These are phyloP conservation scores for Brachionus rubens DNA, from an alignment of 1,140 invertebrate genomes.

Conservation along the genomic window DNA sequence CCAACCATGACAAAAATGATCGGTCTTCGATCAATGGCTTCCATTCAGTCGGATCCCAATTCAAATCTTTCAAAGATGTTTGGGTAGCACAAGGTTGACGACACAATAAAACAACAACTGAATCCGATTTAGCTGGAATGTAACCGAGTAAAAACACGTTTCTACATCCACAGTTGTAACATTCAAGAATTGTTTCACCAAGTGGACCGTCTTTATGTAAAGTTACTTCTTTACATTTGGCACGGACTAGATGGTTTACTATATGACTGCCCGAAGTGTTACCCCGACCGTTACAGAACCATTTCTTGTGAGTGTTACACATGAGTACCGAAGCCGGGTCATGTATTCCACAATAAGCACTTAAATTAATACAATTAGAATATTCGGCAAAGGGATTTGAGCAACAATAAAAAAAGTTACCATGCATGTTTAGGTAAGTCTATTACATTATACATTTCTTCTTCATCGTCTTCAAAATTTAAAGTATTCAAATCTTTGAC, in stretches of 20 bases:
- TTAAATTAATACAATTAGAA: conserved; percentile 25
- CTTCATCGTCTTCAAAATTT: conserved; percentile 69
- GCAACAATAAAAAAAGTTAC: conserved; percentile 66
- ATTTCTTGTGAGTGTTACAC: conserved; percentile 97
- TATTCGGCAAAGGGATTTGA: conserved; percentile 43
- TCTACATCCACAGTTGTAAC: conserved; percentile 94
- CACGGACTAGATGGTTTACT: conserved; percentile 93
- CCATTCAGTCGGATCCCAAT: conserved; percentile 98
- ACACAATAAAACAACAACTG: conserved; percentile 95
- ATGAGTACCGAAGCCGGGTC: conserved; percentile 94
- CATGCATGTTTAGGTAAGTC: conserved; percentile 75
- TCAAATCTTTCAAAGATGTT: conserved; percentile 93
- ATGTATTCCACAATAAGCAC: conserved; percentile 87
- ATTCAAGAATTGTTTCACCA: conserved; percentile 94
- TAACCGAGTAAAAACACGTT: conserved; percentile 93
- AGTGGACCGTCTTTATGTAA: conserved; percentile 93
- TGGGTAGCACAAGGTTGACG: conserved; percentile 95
- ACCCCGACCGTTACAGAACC: conserved; percentile 98
- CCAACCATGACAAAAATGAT: conserved; percentile 89
- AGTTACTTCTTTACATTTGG: conserved; percentile 97
- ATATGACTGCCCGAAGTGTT: conserved; percentile 96
- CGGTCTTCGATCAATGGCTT: conserved; percentile 93
- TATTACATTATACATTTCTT: conserved; percentile 81
- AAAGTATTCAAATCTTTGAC: conserved; percentile 63
- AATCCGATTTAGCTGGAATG: conserved; percentile 97